A percentile compares a stretch with the other conserved stretches of the same genome.
Evolutionary conservation across 2,797 vertebrate species (phyloP).

Genomic region (Stomatorhinus walkeri): DNA sequence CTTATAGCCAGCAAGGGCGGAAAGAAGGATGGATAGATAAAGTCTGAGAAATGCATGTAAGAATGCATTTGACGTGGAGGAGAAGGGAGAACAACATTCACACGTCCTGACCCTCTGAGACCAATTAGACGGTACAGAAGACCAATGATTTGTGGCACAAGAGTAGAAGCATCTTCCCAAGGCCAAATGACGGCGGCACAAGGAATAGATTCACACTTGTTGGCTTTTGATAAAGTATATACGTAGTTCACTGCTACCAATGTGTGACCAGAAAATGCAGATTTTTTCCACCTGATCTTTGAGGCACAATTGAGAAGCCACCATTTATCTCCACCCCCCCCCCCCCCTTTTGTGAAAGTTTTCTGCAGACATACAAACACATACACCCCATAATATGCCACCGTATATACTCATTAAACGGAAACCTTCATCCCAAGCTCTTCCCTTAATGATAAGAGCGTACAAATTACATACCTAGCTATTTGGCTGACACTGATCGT

Average conservation of each 20-base stretch:
- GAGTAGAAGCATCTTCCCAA: constrained; percentile 16
- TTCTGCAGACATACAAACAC: not conserved
- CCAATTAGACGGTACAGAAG: constrained; percentile 48
- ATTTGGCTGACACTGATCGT: constrained; percentile 10
- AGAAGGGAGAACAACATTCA: constrained; percentile 31
- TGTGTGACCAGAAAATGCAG: not conserved
- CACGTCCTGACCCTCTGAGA: constrained; percentile 49
- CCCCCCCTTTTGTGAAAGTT: not conserved
- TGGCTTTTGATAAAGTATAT: not conserved
- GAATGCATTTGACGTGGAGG: not conserved
- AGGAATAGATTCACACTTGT: constrained; percentile 18
- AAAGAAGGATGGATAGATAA: constrained; percentile 22
- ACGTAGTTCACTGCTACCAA: not conserved
- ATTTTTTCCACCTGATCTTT: not conserved
- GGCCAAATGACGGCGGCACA: constrained; percentile 12
- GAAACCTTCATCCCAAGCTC: not conserved
- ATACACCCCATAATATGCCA: not conserved
- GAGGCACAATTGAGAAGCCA: not conserved
- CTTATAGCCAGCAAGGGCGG: not conserved
- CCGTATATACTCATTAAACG: not conserved
- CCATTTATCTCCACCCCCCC: not conserved
- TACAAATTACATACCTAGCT: constrained; percentile 2
- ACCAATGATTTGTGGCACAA: constrained; percentile 29
- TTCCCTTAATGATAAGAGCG: constrained; percentile 3
- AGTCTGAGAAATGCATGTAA: not conserved